Base-by-base conservation (phyloP, 2,888 invertebrate species). In the Agrotis clavis region DNA sequence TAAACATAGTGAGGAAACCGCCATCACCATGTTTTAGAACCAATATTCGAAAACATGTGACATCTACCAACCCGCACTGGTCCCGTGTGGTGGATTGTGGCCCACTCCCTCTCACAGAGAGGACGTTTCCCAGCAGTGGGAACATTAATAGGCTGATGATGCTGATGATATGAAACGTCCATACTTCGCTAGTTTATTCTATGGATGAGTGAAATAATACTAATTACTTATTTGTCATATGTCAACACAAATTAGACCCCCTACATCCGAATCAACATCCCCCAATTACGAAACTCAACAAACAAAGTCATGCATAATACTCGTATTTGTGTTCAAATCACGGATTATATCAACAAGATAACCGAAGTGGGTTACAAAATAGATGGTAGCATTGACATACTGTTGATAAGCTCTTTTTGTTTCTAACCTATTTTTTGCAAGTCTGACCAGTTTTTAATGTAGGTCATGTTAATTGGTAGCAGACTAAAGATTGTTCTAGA, bases 311-410 rank as follows among this genome's bases (percentile, higher is more conserved):
- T 48, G 57, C 51, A 50, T 45, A 70, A 30, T 77, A n/a, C n/a
- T n/a, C n/a, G n/a, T n/a, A 77, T 71, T 74, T 16, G 25, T 53
- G 7, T 70, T 74, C 53, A 51, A 74, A 41, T 64, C 14, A n/a
- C n/a, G 18, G 14, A 63, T 54, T 63, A 50, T 41, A 50, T 78
- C 76, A 76, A 77, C 63, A 75, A 13, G 73, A 81, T 84, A 73
- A 70, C 30, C 50, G 59, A 77, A 70, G 61, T 84, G 64, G 80
- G 86, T 84, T 79, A 85, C 66, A 45, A 73, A 83, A 74, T 72
- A 70, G 63, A 81, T 83, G 77, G 67, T 80, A 79, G 77, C 82
- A 85, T 86, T 87, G 83, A 83, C 78, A 84, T 50, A 77, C 48
- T 61, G 21, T 16, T 45, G 62, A 76, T 77, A 70, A 77, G 3